Evolutionary conservation across 2,888 invertebrate species (phyloP), one percentile per base, ranked within the genome.

Genomic region (Siphlonurus alternatus): DNA sequence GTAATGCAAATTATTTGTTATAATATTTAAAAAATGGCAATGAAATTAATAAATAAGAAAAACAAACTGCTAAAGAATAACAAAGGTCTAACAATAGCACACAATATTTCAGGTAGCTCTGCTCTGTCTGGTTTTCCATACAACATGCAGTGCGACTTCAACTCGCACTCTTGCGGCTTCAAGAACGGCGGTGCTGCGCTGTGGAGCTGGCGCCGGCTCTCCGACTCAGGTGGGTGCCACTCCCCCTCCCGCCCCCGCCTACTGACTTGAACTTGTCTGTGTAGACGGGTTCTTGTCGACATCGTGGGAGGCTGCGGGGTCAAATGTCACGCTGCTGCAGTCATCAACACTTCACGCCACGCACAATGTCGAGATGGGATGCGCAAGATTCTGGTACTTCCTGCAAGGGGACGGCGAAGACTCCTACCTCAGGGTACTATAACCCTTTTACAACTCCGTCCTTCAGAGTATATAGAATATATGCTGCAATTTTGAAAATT

Each of bases 111-210:
- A 71, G 71, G 68, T 23, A 69, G 68, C 53, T 65, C 66, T 5
- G 68, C 69, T 2, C 68, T 69, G 51, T 22, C 61, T 3, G 69
- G 67, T 1, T 71, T 71, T 62, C 71, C 71, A 2, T 67, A 68
- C 59, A 67, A 71, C 64, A 65, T 70, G 20, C 63, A 63, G n/a
- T 72, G 72, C 62, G 66, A 66, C 61, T 72, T 72, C 66, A 69
- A 71, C 61, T 51, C 64, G 3, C 66, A 72, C 64, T 68, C 67
- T 18, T 72, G 72, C 61, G 72, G 72, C n/a, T 72, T 70, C 67
- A 69, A 69, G 64, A 71, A 71, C 64, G 70, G 69, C 22, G 70
- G 69, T 7, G 66, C 68, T 2, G 61, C 70, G 0, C 68, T 67
- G 5, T 72, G 71, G 70, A 68, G 67, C 51, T 70, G 71, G 72